Evolutionary conservation across 2,797 vertebrate genomes (phyloP), one percentile per base, ranked within the genome.

Genomic region (Taenioides sp.): DNA sequence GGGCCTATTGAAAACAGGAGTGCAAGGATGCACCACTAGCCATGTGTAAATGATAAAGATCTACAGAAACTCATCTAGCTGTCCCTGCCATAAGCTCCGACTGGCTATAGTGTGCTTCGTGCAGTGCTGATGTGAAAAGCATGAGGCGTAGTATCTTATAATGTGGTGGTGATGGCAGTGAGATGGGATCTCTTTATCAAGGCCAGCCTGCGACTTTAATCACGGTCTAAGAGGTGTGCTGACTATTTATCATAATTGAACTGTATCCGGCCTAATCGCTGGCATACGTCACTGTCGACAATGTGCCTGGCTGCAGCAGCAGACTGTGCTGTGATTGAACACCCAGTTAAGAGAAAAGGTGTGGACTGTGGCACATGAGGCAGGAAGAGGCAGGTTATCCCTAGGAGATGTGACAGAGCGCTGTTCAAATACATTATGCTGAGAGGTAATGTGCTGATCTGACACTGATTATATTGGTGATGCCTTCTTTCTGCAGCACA

Each of bases 121-220:
- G 84, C 87, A 90, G 89, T 90, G 70, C 84, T 92, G 88, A 92
- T 90, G 89, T 87, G 86, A 88, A 91, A 92, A 89, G 90, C 87
- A 92, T 88, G 84, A 90, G 79, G 88, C 59, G 28, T 91, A 94
- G 94, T 91, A 92, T 94, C 94, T 95, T 95, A 95, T 95, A 95
- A 97, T 95, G 94, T 94, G 90, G 90, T 88, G 83, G 93, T 94
- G 95, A 95, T 96, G 95, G 95, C 93, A 85, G 91, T 90, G 95
- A 95, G 95, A 96, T 96, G 95, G 94, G 95, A 94, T 95, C 95
- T 97, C 95, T 97, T 95, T 95, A 96, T 97, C 96, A 95, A 93
- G 92, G 82, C 89, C 81, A 65, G 84, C 78, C 95, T 89, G 88
- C 88, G 92, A 94, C 94, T 95, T 97, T 97, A 96, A 97, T 98